Evolutionary conservation across 2,888 invertebrate genomes (phyloP), one percentile per base, ranked within the genome.

Genomic region (Dynastes maya): DNA sequence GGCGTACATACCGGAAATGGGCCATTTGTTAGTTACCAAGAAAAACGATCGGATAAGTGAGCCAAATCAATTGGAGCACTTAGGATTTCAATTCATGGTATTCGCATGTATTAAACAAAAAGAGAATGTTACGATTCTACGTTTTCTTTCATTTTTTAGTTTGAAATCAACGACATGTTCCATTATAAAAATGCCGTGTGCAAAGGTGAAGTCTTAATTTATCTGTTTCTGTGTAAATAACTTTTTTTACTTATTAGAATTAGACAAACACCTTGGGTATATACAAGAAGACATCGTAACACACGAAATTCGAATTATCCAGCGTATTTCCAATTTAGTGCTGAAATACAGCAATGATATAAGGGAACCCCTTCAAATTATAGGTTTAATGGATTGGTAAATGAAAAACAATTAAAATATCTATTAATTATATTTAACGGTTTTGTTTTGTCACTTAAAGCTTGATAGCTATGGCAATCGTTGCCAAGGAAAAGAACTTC

Each of bases 261-360:
- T 97, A 83, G 97, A 97, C 87, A 88, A 90, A 79, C 90, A 92
- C 82, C 90, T 96, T 79, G 97, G 97, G 53, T 95, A 97, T 88
- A 93, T 95, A 53, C 92, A 94, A 84, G 91, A 93, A 11, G 94
- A 95, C 85, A 96, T 97, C 84, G 92, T 93, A 83, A 94, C 95
- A 79, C 93, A 94, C 82, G 96, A 97, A 89, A 94, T 94, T 2
- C 90, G 93, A 77, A 94, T 97, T 84, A 93, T 96, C 76, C 84
- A 89, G 82, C 83, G 88, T 74, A 78, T 89, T 78, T 84, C 87
- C 45, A 82, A 86, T 77, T 87, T 88, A 71, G 83, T 87, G 37
- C 67, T 87, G 61, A 86, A 86, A 81, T 85, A 87, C 79, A 86
- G 86, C 79, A 85, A 83, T 68, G 85, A 87, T 79, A 88, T 89